Conservation (phyloP, 2,888 invertebrate species). For the Scelioninae gen. 2 region DNA sequence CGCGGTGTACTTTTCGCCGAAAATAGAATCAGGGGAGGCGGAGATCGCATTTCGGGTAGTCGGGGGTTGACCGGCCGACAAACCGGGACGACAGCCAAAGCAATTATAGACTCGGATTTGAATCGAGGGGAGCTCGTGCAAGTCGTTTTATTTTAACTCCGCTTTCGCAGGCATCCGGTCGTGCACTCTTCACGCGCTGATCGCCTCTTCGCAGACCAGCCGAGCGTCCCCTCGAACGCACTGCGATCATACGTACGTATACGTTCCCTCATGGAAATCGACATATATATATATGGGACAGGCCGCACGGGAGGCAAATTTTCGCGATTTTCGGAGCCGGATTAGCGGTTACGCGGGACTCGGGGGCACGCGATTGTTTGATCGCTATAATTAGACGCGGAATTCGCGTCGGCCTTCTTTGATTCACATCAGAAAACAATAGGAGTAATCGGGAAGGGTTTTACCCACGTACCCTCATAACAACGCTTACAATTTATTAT, state of each 20-base stretch:
- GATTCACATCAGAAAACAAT: slow-evolving; percentile 10
- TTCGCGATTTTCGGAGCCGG: slow-evolving; percentile 17
- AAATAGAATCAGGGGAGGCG: slow-evolving; percentile 72
- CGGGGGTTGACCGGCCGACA: slow-evolving; percentile 67
- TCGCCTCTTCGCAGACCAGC: slow-evolving; percentile 63
- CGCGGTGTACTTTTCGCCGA: slow-evolving; percentile 68
- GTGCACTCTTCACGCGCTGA: slow-evolving; percentile 70
- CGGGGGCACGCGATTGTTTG: neutral
- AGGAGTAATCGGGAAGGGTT: slow-evolving; percentile 1
- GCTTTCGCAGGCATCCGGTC: slow-evolving; percentile 74
- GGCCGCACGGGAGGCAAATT: slow-evolving; percentile 4
- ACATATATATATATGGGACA: slow-evolving; percentile 17
- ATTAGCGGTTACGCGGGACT: slow-evolving; percentile 13
- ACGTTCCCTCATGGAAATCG: slow-evolving; percentile 20
- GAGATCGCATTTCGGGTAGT: slow-evolving; percentile 74
- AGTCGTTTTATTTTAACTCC: slow-evolving; percentile 75
- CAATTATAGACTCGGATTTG: slow-evolving; percentile 75
- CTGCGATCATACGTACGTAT: slow-evolving; percentile 52
- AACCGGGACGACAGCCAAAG: slow-evolving; percentile 74
- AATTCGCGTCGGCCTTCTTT: slow-evolving; percentile 43
- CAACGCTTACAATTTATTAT: too few species aligned
- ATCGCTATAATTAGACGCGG: slow-evolving; percentile 43
- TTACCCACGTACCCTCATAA: neutral
- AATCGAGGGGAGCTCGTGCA: slow-evolving; percentile 70
- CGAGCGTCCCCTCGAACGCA: slow-evolving; percentile 63